phyloP scores from a whole-genome alignment of 2,797 vertebrate species.

The Oophaga sylvatica region DNA sequence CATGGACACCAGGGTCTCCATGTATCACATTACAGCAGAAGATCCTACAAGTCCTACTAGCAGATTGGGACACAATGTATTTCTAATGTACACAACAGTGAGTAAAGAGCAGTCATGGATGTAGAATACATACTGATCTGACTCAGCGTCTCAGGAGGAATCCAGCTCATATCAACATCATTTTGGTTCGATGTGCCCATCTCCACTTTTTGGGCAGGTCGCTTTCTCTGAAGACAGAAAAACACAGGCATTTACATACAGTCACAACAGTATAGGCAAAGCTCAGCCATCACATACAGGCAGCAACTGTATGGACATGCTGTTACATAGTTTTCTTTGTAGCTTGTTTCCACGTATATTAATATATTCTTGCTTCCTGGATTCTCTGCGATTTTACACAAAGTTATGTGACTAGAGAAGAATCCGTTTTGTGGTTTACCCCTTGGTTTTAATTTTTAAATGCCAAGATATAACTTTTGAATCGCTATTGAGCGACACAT shows the following conservation, averaged over 20 bases:
- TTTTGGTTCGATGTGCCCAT: slow-evolving; percentile 95
- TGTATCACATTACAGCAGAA: background rate
- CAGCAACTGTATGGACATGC: background rate
- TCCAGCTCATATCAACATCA: slow-evolving; percentile 98
- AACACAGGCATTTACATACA: background rate
- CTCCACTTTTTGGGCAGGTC: slow-evolving; percentile 91
- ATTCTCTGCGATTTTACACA: no score
- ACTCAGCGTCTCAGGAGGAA: slow-evolving; percentile 96
- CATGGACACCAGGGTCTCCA: background rate
- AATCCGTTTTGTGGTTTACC: no score
- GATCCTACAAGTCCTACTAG: background rate
- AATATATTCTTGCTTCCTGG: no score
- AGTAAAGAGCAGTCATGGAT: background rate
- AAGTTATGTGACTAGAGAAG: no score
- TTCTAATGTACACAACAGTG: background rate
- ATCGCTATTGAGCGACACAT: no score
- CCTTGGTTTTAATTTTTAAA: no score
- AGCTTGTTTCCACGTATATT: background rate
- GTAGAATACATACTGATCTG: slow-evolving; percentile 90
- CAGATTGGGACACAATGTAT: background rate
- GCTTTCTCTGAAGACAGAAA: slow-evolving; percentile 80
- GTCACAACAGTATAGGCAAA: background rate
- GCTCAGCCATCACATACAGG: background rate
- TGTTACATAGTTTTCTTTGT: background rate
- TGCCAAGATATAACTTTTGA: no score